Conservation (phyloP, 2,888 invertebrate genomes). For the Andrena haemorrhoa region DNA sequence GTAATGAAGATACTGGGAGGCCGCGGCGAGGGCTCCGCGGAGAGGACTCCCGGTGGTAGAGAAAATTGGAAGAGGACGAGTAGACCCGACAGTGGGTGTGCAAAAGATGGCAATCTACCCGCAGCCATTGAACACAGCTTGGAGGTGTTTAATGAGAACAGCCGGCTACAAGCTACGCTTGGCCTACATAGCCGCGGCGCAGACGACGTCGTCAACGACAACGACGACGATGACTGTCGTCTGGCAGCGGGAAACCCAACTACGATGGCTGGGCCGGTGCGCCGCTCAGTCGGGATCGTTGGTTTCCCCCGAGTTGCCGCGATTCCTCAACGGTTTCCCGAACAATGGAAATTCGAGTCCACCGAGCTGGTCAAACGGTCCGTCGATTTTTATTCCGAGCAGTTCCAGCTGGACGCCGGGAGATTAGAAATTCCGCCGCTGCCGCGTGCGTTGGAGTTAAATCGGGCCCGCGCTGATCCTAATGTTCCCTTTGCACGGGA, state of each 20-base stretch:
- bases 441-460: not conserved
- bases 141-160: conserved; percentile 75
- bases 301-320: conserved; percentile 35
- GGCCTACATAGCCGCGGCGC: conserved; percentile 60
- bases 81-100: conserved; percentile 54
- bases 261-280: conserved; percentile 8
- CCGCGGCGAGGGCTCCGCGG: conserved; percentile 35
- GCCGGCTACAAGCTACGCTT: conserved; percentile 58
- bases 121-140: conserved; percentile 74
- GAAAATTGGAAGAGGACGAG: conserved; percentile 52
- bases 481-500: conserved; percentile 27
- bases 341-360: conserved; percentile 61
- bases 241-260: conserved; percentile 42
- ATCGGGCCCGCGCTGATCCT: conserved; percentile 19
- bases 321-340: conserved; percentile 47
- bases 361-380: conserved; percentile 39
- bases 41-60: conserved; percentile 52
- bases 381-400: conserved; percentile 52
- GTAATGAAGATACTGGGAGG: conserved; percentile 63
- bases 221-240: conserved; percentile 50
- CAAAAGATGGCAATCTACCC: conserved; percentile 73
- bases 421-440: conserved; percentile 44
- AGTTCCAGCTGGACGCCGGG: conserved; percentile 4
- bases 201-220: conserved; percentile 35
- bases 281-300: not conserved